A percentile compares a stretch with the other conserved stretches of the same genome.
phyloP scores from a whole-genome alignment of 2,797 vertebrate genomes.

The Aulostomus chinensis region DNA sequence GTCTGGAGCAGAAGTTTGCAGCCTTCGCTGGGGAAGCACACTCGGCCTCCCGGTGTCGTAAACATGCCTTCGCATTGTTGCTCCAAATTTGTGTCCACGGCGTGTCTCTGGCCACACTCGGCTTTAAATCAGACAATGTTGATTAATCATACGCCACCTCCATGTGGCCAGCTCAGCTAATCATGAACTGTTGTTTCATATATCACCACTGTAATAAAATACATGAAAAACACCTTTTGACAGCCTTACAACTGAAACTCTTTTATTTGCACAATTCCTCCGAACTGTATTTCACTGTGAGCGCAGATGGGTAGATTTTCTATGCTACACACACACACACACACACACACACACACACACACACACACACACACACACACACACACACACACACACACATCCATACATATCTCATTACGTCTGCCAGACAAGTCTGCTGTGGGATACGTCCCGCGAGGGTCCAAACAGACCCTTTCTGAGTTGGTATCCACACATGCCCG shows the following conservation, averaged over 20 bases:
- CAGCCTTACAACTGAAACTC: slow-evolving; percentile 49
- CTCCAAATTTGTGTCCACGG: slow-evolving; percentile 39
- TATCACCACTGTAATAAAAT: slow-evolving; percentile 50
- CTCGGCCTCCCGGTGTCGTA: slow-evolving; percentile 34
- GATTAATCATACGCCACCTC: slow-evolving; percentile 28
- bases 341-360: slow-evolving; percentile 26
- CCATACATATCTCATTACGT: slow-evolving; percentile 67
- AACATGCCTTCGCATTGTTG: slow-evolving; percentile 56
- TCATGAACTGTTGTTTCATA: slow-evolving; percentile 39
- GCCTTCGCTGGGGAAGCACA: slow-evolving; percentile 22
- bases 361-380: slow-evolving; percentile 44
- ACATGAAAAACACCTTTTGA: slow-evolving; percentile 58
- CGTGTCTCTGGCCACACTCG: slow-evolving; percentile 9
- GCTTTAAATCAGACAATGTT: slow-evolving; percentile 45
- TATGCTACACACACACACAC: slow-evolving; percentile 25
- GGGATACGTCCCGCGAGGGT: slow-evolving; percentile 55
- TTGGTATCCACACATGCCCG: slow-evolving; percentile 35
- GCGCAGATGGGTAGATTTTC: slow-evolving; percentile 53
- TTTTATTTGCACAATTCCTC: slow-evolving; percentile 30
- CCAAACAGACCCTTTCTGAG: slow-evolving; percentile 55
- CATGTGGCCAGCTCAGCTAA: slow-evolving; percentile 42
- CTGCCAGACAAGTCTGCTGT: slow-evolving; percentile 69
- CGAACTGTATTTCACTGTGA: slow-evolving; percentile 51
- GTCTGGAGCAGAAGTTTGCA: slow-evolving; percentile 7
- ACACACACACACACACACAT: slow-evolving; percentile 28